Conservation (phyloP, 2,888 invertebrate species). For the Drosophila diplacantha region DNA sequence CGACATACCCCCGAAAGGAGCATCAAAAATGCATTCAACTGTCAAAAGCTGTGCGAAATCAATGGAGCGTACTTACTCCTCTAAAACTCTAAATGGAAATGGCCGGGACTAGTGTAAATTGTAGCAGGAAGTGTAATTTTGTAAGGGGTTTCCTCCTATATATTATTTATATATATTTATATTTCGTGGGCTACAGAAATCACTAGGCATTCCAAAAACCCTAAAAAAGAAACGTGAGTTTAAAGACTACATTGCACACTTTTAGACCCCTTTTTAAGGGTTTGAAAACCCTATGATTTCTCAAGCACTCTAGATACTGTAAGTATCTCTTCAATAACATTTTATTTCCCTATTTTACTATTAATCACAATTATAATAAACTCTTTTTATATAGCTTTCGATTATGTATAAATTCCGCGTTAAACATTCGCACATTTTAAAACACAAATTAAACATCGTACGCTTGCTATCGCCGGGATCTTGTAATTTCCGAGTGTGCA, state of each 20-base stretch:
- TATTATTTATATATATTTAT: too few relatives aligned
- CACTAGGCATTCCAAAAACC: neutral
- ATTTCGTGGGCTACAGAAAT: neutral
- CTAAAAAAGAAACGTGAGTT: too few relatives aligned
- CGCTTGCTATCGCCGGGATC: conserved; percentile 34
- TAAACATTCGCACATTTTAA: conserved; percentile 4
- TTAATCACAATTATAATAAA: neutral
- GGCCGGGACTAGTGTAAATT: neutral
- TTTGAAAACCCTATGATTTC: neutral
- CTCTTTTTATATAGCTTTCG: neutral
- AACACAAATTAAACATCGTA: conserved; percentile 13
- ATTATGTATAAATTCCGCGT: neutral
- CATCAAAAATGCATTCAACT: conserved; percentile 66
- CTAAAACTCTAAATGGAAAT: conserved; percentile 9
- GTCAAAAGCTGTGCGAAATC: conserved; percentile 61
- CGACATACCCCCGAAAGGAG: conserved; percentile 45
- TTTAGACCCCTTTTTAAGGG: neutral
- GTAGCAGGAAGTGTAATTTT: neutral
- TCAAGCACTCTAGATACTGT: too few relatives aligned
- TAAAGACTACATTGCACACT: neutral
- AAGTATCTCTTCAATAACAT: neutral
- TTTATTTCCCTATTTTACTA: neutral
- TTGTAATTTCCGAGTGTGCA: conserved; percentile 28
- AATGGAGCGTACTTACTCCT: conserved; percentile 47
- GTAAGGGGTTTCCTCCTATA: neutral